Conservation (phyloP, 2,113 vertebrate genomes). For the Chlamydotis undulata region DNA sequence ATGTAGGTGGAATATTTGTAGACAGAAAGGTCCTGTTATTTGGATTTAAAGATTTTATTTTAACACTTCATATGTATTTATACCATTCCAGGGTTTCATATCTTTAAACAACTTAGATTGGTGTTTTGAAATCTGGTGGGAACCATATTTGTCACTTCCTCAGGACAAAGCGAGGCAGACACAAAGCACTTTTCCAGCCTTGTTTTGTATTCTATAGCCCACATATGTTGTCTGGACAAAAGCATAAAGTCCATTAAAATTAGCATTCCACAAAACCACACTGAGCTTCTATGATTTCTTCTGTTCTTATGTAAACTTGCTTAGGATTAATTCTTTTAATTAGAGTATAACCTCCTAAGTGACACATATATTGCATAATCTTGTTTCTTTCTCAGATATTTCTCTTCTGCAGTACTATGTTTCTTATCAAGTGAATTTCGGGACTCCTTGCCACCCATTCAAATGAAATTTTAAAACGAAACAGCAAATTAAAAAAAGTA, state of each 20-base stretch:
- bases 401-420: background rate
- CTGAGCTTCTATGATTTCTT: background rate
- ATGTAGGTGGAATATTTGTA: background rate
- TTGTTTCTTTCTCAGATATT: background rate
- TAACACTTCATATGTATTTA: background rate
- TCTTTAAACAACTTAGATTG: background rate
- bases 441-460: background rate
- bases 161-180: background rate
- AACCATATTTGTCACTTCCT: background rate
- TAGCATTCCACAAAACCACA: background rate
- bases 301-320: background rate
- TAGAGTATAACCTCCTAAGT: background rate
- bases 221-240: background rate
- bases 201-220: constrained; percentile 14
- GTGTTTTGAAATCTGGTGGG: background rate
- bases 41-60: background rate
- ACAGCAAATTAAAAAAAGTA: background rate
- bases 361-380: background rate
- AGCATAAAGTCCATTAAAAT: background rate
- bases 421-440: background rate
- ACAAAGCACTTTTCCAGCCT: background rate
- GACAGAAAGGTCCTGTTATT: background rate
- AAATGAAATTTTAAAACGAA: background rate
- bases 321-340: constrained; percentile 38
- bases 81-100: background rate